Conservation (phyloP, 1,140 invertebrate genomes). For the Megalonaias nervosa region DNA sequence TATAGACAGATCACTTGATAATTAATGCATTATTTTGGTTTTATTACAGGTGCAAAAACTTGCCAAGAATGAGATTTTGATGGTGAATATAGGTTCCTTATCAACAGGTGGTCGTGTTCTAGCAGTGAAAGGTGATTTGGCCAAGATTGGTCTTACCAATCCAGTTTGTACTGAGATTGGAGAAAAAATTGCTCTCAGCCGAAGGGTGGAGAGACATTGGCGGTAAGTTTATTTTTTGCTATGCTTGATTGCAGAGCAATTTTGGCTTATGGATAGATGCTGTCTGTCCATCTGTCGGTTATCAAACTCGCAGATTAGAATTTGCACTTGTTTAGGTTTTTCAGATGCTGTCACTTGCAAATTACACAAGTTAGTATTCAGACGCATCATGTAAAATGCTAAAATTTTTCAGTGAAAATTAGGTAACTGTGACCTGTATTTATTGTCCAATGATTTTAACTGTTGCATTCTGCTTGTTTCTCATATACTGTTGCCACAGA, state of each 20-base stretch:
- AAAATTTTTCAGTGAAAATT: no score
- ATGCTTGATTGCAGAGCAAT: background rate
- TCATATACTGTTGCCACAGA: no score
- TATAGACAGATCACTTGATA: no score
- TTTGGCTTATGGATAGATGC: background rate
- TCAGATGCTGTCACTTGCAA: background rate
- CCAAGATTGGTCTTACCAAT: conserved; percentile 96
- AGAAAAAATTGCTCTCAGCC: conserved; percentile 98
- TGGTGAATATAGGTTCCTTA: conserved; percentile 99
- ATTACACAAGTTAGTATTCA: no score
- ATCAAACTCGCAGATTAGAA: background rate
- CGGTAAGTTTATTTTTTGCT: conserved; percentile 77
- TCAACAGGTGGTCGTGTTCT: conserved; percentile 97
- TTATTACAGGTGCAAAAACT: conserved; percentile 85
- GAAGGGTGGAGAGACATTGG: conserved; percentile 99
- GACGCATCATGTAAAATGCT: no score
- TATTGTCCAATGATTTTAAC: no score
- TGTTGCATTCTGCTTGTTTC: no score
- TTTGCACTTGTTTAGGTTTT: background rate
- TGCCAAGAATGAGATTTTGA: conserved; percentile 87
- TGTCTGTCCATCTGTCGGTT: background rate
- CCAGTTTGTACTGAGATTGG: conserved; percentile 99
- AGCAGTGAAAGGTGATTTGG: conserved; percentile 97
- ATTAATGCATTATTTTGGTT: background rate
- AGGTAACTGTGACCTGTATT: no score